Evolutionary conservation across 2,797 vertebrate species (phyloP), one percentile per base, ranked within the genome.

Genomic region (Silurus lanzhouensis): DNA sequence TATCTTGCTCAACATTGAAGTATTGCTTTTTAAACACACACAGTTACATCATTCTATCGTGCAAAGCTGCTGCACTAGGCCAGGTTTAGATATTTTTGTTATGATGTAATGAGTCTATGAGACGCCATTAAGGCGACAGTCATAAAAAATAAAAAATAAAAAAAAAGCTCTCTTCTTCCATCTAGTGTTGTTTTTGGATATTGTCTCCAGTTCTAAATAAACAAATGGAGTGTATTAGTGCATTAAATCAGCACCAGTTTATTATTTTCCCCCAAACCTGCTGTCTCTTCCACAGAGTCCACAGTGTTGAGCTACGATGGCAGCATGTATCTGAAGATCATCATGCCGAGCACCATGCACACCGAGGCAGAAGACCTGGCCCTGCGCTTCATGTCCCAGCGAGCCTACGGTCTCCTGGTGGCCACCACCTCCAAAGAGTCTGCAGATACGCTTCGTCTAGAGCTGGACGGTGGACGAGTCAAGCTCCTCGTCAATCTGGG

Each of bases 261-360:
- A 7, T 52, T 7, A 0, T 7, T 52, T 52, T 52, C 48, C 10
- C 10, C 48, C 4, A 38, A 52, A 52, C 48, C 8, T 52, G 10
- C 0, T 55, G 25, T 83, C 61, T 38, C 48, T 25, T 4, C 20
- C 82, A 9, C 94, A 98, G 97, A 99, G 94, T 97, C 97, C 6
- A 96, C 97, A 0, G 96, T 99, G 92, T 93, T 99, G 89, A 99
- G 97, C 91, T 99, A 98, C 0, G 98, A 99, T 0, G 98, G 98
- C 89, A 98, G 97, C 94, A 98, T 97, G 96, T 99, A 97, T 92
- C 95, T 99, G 93, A 99, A 99, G 94, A 95, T 99, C 93, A 95
- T 96, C 93, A 94, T 98, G 91, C 97, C 97, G 0, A 91, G 92
- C 2, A 94, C 96, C 52, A 95, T 97, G 95, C 97, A 98, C 93